These are phyloP conservation scores for Caenorhabditis briggsae DNA, from an alignment of 1,140 invertebrate species.

Conservation along the genomic window DNA sequence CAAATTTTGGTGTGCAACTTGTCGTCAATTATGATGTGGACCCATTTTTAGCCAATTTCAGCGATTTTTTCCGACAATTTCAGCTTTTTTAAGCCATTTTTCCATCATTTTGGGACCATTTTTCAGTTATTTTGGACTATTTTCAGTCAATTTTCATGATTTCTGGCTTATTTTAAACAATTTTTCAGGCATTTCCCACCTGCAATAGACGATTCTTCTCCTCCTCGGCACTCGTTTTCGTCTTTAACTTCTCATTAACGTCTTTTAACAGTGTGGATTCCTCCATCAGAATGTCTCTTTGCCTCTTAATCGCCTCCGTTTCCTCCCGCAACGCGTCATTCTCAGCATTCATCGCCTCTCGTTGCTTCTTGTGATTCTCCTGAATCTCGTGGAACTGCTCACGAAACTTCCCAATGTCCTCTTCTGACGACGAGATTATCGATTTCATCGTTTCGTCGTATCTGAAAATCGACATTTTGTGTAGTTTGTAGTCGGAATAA, in stretches of 20 bases:
- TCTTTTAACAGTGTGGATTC: not conserved
- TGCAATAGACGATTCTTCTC: constrained; percentile 1
- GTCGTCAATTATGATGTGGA: no score
- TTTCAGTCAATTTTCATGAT: no score
- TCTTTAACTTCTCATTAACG: constrained; percentile 25
- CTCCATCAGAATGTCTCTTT: constrained; percentile 20
- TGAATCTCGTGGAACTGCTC: constrained; percentile 55
- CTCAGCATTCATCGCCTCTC: constrained; percentile 21
- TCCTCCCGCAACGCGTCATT: constrained; percentile 38
- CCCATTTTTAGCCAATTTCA: no score
- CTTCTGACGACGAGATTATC: not conserved
- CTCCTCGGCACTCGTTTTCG: not conserved
- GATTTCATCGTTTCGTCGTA: constrained; percentile 34
- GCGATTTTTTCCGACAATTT: no score
- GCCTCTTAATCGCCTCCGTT: not conserved
- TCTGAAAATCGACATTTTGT: not conserved
- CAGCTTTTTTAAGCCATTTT: no score
- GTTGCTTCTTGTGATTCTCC: constrained; percentile 47
- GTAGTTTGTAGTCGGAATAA: not conserved
- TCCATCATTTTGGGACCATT: no score
- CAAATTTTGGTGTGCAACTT: no score
- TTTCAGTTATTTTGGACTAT: no score
- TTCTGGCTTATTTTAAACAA: no score
- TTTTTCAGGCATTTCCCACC: no score
- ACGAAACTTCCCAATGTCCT: constrained; percentile 43